Base-by-base conservation (phyloP, 2,797 vertebrate genomes). In the Chaetodon trifasciatus region DNA sequence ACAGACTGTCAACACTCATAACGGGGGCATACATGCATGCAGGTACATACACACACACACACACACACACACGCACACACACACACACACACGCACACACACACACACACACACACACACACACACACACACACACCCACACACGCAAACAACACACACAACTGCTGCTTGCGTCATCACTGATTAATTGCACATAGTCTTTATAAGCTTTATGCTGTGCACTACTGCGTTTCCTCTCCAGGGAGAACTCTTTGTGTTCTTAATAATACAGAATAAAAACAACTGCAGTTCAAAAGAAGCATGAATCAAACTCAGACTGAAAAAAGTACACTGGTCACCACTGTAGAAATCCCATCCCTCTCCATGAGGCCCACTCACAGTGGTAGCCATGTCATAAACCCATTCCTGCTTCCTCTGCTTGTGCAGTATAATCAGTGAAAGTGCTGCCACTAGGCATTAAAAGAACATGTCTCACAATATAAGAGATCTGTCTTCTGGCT, bases 1-100 rank as follows among this genome's bases (percentile, higher is more conserved):
- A 60, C 44, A 78, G 39, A 61, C 67, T 78, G 35, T 80, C 78
- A 63, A 49, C 62, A 72, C 16, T 80, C 62, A 74, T 37, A 46
- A 73, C 57, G 52, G 17, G 61, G 28, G 63, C 67, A 73, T 13
- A 64, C 56, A 69, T 49, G 81, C 61, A 35, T 11, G 13, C 69
- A 65, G 24, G 19, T 44, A 58, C 49, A 64, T 44, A 73, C 65
- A 81, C 60, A 74, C 60, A 74, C 68, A 47, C 50, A 49, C 50
- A 73, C 65, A 81, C 56, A 74, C 60, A 74, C 68, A 47, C 50
- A 49, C 23, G 60, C 67, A 73, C 11, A 64, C 56, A 69, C 55
- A 83, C 61, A 35, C 8, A 10, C 69, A 65, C 19, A 13, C 37
- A 57, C 49, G 61, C 50, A 73, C 65, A 81, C 60, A 74, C 60